Conservation (phyloP, 2,113 vertebrate genomes). For the Megaleporinus macrocephalus region DNA sequence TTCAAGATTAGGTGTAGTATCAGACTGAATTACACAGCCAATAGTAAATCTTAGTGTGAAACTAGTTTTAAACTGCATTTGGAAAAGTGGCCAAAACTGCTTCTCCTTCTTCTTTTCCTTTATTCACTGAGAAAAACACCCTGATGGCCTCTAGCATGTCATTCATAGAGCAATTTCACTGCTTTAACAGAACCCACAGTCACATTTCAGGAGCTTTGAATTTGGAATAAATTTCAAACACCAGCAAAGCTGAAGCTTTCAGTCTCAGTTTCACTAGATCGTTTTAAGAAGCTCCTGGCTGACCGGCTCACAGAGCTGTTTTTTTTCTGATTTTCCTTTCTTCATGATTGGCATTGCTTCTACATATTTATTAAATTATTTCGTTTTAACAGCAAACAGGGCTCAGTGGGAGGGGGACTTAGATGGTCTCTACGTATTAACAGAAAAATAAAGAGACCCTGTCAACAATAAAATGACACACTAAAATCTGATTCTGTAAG, state of each 20-base stretch:
- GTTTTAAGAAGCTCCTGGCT: background rate
- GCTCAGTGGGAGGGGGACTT: background rate
- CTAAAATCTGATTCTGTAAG: background rate
- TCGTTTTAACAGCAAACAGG: background rate
- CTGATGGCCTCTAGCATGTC: background rate
- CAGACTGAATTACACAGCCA: background rate
- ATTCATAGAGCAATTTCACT: background rate
- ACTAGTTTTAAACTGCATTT: background rate
- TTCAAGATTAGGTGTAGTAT: background rate
- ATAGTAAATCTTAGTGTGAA: background rate
- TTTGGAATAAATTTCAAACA: background rate
- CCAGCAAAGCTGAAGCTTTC: background rate
- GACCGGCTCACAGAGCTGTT: background rate
- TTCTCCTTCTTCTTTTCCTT: background rate
- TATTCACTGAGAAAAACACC: background rate
- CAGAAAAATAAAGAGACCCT: background rate
- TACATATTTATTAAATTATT: background rate
- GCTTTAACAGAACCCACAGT: background rate
- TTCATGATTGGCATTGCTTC: background rate
- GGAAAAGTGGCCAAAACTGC: background rate
- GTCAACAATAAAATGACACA: background rate
- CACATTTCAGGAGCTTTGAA: slow-evolving; percentile 1
- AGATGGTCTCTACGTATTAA: background rate
- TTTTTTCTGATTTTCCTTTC: too few species aligned
- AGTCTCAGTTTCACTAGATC: background rate